Conservation (phyloP, 2,888 invertebrate species). For the Drosophila pseudotalamancana region DNA sequence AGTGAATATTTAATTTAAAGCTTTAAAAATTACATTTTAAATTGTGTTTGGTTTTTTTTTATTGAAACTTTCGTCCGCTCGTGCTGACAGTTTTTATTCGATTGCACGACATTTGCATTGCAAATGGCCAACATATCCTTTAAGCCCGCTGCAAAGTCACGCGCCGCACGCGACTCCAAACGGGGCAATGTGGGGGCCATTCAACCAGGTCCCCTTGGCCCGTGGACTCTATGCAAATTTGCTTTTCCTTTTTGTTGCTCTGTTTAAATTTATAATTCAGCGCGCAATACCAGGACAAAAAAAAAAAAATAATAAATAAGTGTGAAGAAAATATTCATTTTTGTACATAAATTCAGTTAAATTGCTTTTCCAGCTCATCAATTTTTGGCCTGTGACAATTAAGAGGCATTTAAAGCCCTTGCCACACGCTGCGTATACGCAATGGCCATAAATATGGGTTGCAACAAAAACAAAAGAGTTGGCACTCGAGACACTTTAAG, state of each 20-base stretch:
- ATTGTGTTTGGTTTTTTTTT: conserved; percentile 7
- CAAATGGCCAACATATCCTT: conserved; percentile 70
- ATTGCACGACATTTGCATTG: conserved; percentile 68
- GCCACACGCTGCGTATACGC: conserved; percentile 52
- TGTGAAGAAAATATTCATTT: conserved; percentile 20
- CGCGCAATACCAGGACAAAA: neutral
- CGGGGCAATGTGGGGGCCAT: neutral
- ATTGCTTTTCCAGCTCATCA: conserved; percentile 68
- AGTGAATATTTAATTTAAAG: conserved; percentile 3
- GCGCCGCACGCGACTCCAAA: conserved; percentile 24
- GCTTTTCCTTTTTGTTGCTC: conserved; percentile 8
- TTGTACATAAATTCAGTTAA: conserved; percentile 59
- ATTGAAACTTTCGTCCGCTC: conserved; percentile 12
- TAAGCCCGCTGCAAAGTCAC: conserved; percentile 42
- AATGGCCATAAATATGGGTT: conserved; percentile 52
- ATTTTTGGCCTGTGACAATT: conserved; percentile 64
- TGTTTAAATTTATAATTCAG: conserved; percentile 56
- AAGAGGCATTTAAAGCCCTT: conserved; percentile 48
- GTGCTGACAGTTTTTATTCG: conserved; percentile 39
- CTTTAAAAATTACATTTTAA: neutral
- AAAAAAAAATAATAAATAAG: neutral
- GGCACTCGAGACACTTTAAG: conserved; percentile 23
- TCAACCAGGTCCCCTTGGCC: neutral
- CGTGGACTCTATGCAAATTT: conserved; percentile 5
- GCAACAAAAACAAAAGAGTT: neutral